A percentile compares a stretch with the other conserved stretches of the same genome.
These are phyloP conservation scores for Limnodromus scolopaceus DNA, from an alignment of 2,797 vertebrate genomes.

Conservation along the genomic window DNA sequence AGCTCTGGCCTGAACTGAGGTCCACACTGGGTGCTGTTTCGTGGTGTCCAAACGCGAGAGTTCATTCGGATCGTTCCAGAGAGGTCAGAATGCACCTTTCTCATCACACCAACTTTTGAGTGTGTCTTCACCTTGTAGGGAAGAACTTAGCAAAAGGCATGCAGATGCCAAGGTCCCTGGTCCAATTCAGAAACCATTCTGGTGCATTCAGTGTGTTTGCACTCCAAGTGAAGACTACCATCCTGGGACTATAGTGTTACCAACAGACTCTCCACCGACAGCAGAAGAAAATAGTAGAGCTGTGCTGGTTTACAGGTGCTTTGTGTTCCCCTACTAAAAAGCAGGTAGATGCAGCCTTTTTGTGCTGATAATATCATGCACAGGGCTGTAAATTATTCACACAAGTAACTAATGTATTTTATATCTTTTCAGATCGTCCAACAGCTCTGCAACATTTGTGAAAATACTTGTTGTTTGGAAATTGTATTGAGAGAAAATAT, in stretches of 20 bases:
- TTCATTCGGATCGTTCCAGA: not conserved
- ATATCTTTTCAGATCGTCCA: not conserved
- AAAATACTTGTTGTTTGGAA: not conserved
- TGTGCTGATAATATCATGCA: not conserved
- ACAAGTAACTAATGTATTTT: not conserved
- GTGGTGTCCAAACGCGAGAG: not conserved
- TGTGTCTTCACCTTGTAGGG: not conserved
- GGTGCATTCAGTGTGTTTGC: not conserved
- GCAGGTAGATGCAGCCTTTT: not conserved
- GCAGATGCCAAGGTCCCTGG: not conserved
- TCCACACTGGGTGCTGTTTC: not conserved
- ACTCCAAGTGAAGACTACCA: not conserved
- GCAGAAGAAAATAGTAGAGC: not conserved
- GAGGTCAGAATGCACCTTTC: not conserved
- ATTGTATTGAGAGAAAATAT: not conserved
- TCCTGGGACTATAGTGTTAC: not conserved
- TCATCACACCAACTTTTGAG: not conserved
- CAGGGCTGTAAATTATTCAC: not conserved
- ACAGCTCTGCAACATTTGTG: not conserved
- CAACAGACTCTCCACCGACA: not conserved
- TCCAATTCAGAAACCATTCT: not conserved
- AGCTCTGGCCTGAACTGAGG: not conserved
- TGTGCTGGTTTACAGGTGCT: not conserved
- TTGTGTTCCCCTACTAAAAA: not conserved
- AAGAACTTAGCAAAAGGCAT: not conserved